Percentiles rank a stretch among this genome's conserved stretches.
Conservation (phyloP, 2,113 vertebrate genomes). For the Thinocorus orbignyianus region DNA sequence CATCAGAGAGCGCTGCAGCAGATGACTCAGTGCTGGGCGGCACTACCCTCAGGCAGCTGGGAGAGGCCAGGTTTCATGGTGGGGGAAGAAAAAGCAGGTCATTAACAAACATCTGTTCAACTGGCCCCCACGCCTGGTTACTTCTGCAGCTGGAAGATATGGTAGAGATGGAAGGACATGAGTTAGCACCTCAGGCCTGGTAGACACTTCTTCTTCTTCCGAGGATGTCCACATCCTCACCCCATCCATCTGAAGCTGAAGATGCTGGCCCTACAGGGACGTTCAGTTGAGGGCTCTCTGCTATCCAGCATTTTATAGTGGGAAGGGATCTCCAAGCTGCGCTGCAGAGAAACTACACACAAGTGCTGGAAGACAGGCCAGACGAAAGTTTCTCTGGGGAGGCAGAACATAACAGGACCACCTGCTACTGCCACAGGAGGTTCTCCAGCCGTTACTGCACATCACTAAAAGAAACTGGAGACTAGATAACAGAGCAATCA, state of each 20-base stretch:
- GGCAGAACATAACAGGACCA: accelerated
- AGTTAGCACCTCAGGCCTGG: not conserved
- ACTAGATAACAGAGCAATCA: not conserved
- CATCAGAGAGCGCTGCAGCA: not conserved
- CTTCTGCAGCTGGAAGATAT: not conserved
- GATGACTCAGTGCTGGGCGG: not conserved
- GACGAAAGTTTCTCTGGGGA: not conserved
- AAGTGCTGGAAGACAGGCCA: not conserved
- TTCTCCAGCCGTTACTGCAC: not conserved
- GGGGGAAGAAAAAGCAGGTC: not conserved
- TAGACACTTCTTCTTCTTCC: not conserved
- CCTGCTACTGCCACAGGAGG: accelerated
- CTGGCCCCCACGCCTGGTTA: accelerated
- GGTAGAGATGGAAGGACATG: not conserved
- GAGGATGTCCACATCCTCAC: not conserved
- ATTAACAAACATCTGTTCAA: not conserved
- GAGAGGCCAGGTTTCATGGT: not conserved
- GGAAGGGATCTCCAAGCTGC: not conserved
- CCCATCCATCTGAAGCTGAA: not conserved
- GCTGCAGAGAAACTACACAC: not conserved
- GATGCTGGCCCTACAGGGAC: not conserved
- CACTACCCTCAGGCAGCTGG: not conserved
- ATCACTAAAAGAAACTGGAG: not conserved
- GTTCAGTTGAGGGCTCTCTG: not conserved
- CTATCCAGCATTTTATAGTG: not conserved